Evolutionary conservation across 2,113 vertebrate genomes (phyloP), one percentile per base, ranked within the genome.

Genomic region (Ciconia stormi): DNA sequence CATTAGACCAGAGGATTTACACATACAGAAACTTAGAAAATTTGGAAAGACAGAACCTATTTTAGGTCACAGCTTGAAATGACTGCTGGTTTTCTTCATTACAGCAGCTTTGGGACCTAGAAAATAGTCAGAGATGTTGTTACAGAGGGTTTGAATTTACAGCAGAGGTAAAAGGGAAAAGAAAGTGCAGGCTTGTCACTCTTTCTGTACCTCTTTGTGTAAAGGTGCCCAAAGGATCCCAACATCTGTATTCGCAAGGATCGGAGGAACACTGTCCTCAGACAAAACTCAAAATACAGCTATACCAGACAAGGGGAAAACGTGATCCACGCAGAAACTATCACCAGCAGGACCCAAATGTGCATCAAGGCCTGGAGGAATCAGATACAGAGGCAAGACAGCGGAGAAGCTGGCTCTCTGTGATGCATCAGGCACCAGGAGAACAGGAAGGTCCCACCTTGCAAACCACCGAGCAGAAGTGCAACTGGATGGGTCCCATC

Each of bases 371-470:
- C 34, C 70, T 52, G 23, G 15, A 86, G 50, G 40, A 56, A 29
- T 11, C 15, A 34, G 40, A 25, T 34, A 49, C 14, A 44, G 40
- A 11, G 34, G 34, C 34, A 53, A 19, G 15, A 79, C 9, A 42
- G 63, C 3, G 7, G 38, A 70, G 9, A 16, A 79, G 27, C 2
- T 34, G 34, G 17, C 10, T 46, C 9, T 79, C 15, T 0, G 0
- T 23, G 22, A 79, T 15, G 18, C 34, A 52, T 36, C 30, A 16
- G 52, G 16, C 44, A 32, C 14, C 12, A 40, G 34, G 47, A 79
- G 8, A 79, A 21, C 55, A 40, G 40, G 38, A 62, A 27, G 27
- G 34, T 23, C 34, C 27, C 34, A 38, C 34, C 11, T 34, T 23
- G 55, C 38, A 62, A 79, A 46, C 14, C 9, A 36, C 26, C 2